Percentiles rank a stretch among this genome's conserved stretches.
Conservation (phyloP, 1,140 invertebrate genomes). For the Sarcophaga peregrina region DNA sequence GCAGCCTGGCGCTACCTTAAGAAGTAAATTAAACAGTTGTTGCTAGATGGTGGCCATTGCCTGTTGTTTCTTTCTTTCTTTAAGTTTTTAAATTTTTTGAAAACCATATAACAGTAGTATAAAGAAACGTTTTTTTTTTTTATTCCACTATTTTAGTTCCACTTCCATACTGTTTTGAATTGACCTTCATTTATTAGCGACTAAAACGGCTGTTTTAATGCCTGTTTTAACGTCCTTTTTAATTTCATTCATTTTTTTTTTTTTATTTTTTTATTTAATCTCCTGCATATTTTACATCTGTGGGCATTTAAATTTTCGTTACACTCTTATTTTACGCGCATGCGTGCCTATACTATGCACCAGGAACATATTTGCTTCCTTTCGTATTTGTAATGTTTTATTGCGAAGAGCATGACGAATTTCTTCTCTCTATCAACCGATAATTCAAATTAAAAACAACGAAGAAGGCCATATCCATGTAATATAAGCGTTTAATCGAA, state of each 20-base stretch:
- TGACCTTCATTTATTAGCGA: neutral
- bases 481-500: conserved; percentile 38
- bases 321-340: conserved; percentile 15
- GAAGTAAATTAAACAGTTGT: neutral
- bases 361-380: no score
- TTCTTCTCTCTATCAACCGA: neutral
- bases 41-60: neutral
- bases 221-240: neutral
- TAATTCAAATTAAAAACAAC: conserved; percentile 16
- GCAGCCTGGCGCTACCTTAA: conserved; percentile 7
- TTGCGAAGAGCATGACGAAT: conserved; percentile 27
- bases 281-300: neutral
- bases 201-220: neutral
- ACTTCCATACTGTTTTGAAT: neutral
- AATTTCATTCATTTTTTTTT: neutral
- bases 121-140: neutral
- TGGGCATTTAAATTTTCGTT: conserved; percentile 25
- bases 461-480: conserved; percentile 21
- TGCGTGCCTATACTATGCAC: conserved; percentile 1
- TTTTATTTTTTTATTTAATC: no score
- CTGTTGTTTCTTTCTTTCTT: neutral
- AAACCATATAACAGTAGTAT: neutral
- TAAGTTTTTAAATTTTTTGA: neutral
- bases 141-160: no score
- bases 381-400: neutral